Conservation (phyloP, 2,797 vertebrate species). For the Limnodromus scolopaceus region DNA sequence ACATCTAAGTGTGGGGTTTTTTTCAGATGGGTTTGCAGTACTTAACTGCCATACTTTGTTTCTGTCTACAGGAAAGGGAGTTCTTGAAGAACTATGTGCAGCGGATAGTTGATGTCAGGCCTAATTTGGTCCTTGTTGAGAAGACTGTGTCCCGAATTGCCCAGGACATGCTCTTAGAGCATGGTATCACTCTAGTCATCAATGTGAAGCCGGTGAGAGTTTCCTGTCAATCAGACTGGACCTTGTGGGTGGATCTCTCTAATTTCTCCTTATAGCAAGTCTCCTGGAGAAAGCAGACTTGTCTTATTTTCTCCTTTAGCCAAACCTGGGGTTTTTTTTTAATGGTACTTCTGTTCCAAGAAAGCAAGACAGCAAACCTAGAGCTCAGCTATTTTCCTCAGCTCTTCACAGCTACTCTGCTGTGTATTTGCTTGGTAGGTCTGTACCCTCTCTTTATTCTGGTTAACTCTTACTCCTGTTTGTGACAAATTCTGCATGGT, state of each 20-base stretch:
- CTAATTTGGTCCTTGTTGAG: conserved; percentile 95
- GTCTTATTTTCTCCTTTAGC: background rate
- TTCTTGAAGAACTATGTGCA: conserved; percentile 99
- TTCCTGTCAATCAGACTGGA: background rate
- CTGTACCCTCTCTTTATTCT: background rate
- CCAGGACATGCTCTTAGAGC: conserved; percentile 97
- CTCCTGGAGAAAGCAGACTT: background rate
- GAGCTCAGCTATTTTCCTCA: background rate
- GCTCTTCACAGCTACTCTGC: background rate
- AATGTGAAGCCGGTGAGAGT: conserved; percentile 94
- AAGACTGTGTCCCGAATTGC: conserved; percentile 98
- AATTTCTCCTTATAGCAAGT: background rate
- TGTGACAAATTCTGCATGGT: background rate
- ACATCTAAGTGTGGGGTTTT: background rate
- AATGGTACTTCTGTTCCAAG: background rate
- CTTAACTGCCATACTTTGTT: background rate
- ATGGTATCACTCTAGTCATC: conserved; percentile 96
- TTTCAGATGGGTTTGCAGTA: background rate
- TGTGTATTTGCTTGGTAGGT: background rate
- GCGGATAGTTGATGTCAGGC: conserved; percentile 94
- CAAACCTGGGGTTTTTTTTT: background rate
- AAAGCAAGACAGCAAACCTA: background rate
- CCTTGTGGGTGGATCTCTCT: background rate
- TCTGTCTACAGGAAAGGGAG: conserved; percentile 88
- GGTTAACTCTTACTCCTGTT: background rate